Conservation (phyloP, 2,113 vertebrate genomes). For the Heterochromis multidens region DNA sequence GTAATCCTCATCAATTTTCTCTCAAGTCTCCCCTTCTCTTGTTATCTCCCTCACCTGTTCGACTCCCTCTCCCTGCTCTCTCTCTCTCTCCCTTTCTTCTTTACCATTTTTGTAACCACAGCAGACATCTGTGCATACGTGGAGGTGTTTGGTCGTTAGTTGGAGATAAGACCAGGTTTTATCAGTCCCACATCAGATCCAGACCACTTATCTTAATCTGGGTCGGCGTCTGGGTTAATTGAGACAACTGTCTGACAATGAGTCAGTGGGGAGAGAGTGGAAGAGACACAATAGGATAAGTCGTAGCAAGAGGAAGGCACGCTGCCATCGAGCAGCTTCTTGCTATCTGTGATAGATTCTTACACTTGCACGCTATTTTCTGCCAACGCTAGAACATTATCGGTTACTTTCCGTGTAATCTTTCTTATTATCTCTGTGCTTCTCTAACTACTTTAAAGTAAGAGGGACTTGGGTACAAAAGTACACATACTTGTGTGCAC, state of each 20-base stretch:
- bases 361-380: background rate
- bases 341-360: background rate
- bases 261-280: background rate
- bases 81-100: background rate
- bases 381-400: background rate
- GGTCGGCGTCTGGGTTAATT: constrained; percentile 54
- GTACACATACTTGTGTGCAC: background rate
- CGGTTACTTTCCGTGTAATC: background rate
- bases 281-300: background rate
- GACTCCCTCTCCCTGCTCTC: background rate
- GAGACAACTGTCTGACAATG: constrained; percentile 48
- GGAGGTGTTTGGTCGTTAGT: constrained; percentile 22
- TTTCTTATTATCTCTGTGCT: background rate
- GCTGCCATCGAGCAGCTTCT: background rate
- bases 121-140: background rate
- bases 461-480: background rate
- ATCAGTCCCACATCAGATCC: constrained; percentile 46
- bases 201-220: constrained; percentile 49
- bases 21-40: background rate
- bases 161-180: constrained; percentile 30
- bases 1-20: constrained; percentile 37
- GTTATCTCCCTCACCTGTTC: constrained; percentile 47
- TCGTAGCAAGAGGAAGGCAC: background rate
- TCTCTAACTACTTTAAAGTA: background rate
- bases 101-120: background rate